Evolutionary conservation across 1,140 invertebrate genomes (phyloP), one percentile per base, ranked within the genome.

Genomic region (Phthorimaea operculella): DNA sequence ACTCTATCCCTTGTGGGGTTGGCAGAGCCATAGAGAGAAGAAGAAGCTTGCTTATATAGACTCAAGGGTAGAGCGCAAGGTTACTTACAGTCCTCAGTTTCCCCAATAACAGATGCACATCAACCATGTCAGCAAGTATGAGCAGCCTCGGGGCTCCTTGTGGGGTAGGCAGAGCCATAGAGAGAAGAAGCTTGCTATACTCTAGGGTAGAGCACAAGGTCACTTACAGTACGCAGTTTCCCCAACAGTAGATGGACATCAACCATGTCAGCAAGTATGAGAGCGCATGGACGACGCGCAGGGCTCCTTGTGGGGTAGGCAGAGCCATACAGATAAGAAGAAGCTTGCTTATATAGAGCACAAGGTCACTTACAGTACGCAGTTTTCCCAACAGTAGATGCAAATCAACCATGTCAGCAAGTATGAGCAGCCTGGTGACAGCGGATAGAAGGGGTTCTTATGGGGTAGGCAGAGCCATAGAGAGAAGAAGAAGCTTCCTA

Each of bases 371-470:
- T 64, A 89, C 91, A 33, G 96, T 91, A 68, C 94, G 90, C 9
- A 98, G 87, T n/a, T 95, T 96, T 76, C 96, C 95, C 2, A 99
- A 86, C 15, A 99, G 87, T 12, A 97, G 88, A 87, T 98, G 95
- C 28, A 99, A 96, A 86, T 99, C 98, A 5, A 99, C 96, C 96
- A 99, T 98, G 76, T 99, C 98, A 8, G 97, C 97, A 5, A 99
- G 85, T 61, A 99, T 98, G 0, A 99, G 87, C 8, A 99, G 88
- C 8, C 96, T 87, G 0, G 97, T 98, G 4, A 99, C 97, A 16
- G 97, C 96, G 5, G 94, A 97, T 1, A 99, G 87, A 12, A 99
- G 86, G 75, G 93, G n/a, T n/a, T n/a, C n/a, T n/a, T n/a, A n/a
- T n/a, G n/a, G n/a, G n/a, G n/a, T n/a, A n/a, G n/a, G n/a, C n/a